Evolutionary conservation across 2,797 vertebrate species (phyloP).

Genomic region (Poeciliopsis gracilis): DNA sequence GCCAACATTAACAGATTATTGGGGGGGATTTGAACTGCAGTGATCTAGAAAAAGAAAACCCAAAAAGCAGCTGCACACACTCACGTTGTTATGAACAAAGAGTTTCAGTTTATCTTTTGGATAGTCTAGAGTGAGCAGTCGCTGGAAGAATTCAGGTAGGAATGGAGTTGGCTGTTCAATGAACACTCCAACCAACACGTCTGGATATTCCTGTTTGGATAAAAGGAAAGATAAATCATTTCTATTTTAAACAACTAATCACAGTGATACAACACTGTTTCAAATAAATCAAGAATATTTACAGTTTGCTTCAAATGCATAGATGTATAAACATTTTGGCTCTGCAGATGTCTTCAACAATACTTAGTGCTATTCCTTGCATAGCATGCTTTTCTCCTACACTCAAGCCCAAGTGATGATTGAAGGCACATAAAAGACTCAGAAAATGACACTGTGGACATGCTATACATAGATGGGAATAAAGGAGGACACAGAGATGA

Average conservation of each 20-base stretch:
- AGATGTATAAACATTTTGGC: constrained; percentile 16
- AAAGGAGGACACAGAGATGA: constrained; percentile 35
- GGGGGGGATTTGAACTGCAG: neutral
- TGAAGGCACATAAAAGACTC: constrained; percentile 1
- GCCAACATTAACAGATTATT: constrained; percentile 37
- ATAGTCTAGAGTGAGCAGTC: constrained; percentile 89
- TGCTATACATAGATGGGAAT: constrained; percentile 32
- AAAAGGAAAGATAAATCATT: constrained; percentile 39
- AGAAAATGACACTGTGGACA: constrained; percentile 24
- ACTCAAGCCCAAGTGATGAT: neutral
- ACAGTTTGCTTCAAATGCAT: constrained; percentile 8
- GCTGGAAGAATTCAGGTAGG: constrained; percentile 91
- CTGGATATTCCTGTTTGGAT: constrained; percentile 87
- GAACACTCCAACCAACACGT: constrained; percentile 90
- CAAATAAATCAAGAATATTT: constrained; percentile 49
- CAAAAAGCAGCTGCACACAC: constrained; percentile 50
- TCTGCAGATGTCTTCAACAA: constrained; percentile 12
- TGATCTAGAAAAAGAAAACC: neutral
- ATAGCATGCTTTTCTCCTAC: neutral
- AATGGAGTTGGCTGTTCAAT: constrained; percentile 98
- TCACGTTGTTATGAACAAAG: constrained; percentile 96
- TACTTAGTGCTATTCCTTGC: neutral
- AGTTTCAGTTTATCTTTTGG: constrained; percentile 88
- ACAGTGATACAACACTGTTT: constrained; percentile 30
- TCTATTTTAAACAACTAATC: constrained; percentile 37